Evolutionary conservation across 1,140 invertebrate genomes (phyloP), one percentile per base, ranked within the genome.

Genomic region (Tetraneura akinire): DNA sequence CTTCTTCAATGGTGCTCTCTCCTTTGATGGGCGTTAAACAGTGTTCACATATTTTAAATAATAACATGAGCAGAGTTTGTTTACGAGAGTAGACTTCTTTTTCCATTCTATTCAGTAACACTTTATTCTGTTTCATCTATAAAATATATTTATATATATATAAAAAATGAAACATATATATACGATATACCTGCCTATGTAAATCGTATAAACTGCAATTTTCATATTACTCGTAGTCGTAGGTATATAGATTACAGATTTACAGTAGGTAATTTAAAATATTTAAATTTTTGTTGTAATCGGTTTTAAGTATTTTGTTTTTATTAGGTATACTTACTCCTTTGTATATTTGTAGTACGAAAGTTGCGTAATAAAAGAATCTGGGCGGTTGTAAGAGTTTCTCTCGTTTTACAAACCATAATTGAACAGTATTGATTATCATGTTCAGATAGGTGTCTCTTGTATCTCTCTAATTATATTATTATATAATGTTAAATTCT

Each of bases 391-490:
- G 86, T 84, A 80, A 86, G 42, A 90, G 88, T 87, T 91, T 91
- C 80, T 92, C 92, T 47, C 92, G 86, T 85, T 95, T 93, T 84
- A 94, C 93, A 86, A 93, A 96, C 91, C 92, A 95, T 85, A 95
- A 93, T 84, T 95, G 93, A 84, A 93, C 94, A 18, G 91, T 94
- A 86, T 96, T 96, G 70, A 96, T 87, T 73, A 96, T 86, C 11
- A 93, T 94, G 86, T 96, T 94, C 74, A 96, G 86, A 85, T 96
- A 96, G 26, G 94, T 96, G 86, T 94, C 92, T 82, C 91, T 92
- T 81, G 90, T 90, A 86, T 96, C 94, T 87, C 91, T 92, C 88
- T 91, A 83, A n/a, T n/a, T n/a, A n/a, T n/a, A n/a, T n/a, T n/a
- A n/a, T n/a, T n/a, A n/a, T 84, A 81, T 81, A 73, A 32, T 51